Conservation (phyloP, 2,797 vertebrate species). For the Gambelia wislizenii region DNA sequence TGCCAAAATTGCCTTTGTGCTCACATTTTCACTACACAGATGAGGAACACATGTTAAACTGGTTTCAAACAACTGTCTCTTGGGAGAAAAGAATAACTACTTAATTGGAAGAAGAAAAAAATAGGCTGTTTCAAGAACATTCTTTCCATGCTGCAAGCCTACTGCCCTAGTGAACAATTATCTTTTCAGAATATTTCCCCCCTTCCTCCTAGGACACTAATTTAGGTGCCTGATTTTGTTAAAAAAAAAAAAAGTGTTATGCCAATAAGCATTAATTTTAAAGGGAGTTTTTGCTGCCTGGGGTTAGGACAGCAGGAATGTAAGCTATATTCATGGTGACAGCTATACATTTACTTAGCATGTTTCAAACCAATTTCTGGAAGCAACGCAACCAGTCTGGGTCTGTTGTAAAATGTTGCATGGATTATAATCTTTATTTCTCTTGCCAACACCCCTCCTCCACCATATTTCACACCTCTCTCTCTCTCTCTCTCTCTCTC, state of each 20-base stretch:
- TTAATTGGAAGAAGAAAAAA: constrained; percentile 65
- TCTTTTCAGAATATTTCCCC: constrained; percentile 67
- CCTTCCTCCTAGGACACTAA: constrained; percentile 72
- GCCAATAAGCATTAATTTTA: constrained; percentile 72
- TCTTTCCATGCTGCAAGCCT: constrained; percentile 72
- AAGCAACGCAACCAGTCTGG: constrained; percentile 51
- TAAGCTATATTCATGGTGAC: constrained; percentile 70
- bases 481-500: too few species aligned
- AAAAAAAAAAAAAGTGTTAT: constrained; percentile 50
- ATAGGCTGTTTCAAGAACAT: constrained; percentile 72
- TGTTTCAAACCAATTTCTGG: constrained; percentile 59
- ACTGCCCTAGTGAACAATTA: constrained; percentile 72
- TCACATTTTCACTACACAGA: constrained; percentile 64
- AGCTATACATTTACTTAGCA: constrained; percentile 70
- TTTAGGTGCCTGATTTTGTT: constrained; percentile 69
- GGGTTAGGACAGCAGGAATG: constrained; percentile 71
- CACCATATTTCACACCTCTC: constrained; percentile 15
- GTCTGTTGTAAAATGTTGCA: constrained; percentile 39
- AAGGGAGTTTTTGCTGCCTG: constrained; percentile 73
- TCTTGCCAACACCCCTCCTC: constrained; percentile 23
- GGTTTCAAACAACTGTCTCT: constrained; percentile 64
- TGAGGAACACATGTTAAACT: constrained; percentile 62
- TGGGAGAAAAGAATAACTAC: constrained; percentile 66
- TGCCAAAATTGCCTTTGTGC: constrained; percentile 54
- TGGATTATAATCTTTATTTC: constrained; percentile 45